A percentile compares a stretch with the other conserved stretches of the same genome.
phyloP scores from a whole-genome alignment of 1,140 invertebrate genomes.

The Caenorhabditis brenneri region DNA sequence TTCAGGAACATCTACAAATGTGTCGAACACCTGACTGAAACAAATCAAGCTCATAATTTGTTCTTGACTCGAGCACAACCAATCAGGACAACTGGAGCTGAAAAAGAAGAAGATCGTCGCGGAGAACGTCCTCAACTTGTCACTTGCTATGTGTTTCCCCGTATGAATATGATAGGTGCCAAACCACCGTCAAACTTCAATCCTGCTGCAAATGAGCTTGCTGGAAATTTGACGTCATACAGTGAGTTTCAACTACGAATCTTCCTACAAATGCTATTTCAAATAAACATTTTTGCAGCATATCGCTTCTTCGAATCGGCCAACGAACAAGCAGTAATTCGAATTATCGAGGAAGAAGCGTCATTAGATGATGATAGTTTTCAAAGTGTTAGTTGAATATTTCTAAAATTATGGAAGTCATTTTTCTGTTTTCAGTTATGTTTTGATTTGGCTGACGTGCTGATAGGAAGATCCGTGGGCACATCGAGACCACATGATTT shows the following conservation, averaged over 20 bases:
- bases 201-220: slow-evolving; percentile 67
- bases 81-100: slow-evolving; percentile 55
- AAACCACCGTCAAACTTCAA: slow-evolving; percentile 67
- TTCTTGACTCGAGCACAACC: slow-evolving; percentile 65
- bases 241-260: slow-evolving; percentile 56
- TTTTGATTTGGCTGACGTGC: slow-evolving; percentile 54
- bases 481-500: slow-evolving; percentile 15
- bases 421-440: slow-evolving; percentile 50
- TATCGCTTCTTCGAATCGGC: slow-evolving; percentile 60
- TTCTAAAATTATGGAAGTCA: not conserved
- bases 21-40: slow-evolving; percentile 60
- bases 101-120: slow-evolving; percentile 52
- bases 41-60: slow-evolving; percentile 67
- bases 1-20: slow-evolving; percentile 59
- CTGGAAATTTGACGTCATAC: slow-evolving; percentile 67
- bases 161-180: slow-evolving; percentile 61
- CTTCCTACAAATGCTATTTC: no score
- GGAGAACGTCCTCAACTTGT: slow-evolving; percentile 60
- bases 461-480: slow-evolving; percentile 43
- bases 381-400: slow-evolving; percentile 48
- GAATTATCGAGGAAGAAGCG: slow-evolving; percentile 65
- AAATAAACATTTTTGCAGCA: slow-evolving; percentile 55
- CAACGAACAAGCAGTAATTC: slow-evolving; percentile 56
- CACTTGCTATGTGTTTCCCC: slow-evolving; percentile 69
- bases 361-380: slow-evolving; percentile 59